Conservation (phyloP, 2,797 vertebrate species). For the Danio choprae region DNA sequence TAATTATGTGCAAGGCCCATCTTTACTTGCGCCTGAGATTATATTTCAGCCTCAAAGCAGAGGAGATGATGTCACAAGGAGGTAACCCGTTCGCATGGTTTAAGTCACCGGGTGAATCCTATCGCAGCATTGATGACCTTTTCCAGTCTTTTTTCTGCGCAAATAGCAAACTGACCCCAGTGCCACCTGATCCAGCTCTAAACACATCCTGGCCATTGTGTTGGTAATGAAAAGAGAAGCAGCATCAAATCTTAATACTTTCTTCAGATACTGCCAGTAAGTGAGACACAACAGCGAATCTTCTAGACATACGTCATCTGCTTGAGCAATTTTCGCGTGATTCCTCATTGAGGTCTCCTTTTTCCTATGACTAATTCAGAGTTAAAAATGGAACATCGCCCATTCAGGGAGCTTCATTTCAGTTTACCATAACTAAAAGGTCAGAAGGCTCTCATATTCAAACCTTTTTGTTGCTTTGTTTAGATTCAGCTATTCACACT, state of each 20-base stretch:
- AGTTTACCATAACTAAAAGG: conserved; percentile 22
- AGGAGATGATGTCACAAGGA: conserved; percentile 55
- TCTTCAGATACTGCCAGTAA: conserved; percentile 43
- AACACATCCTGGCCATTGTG: conserved; percentile 49
- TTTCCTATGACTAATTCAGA: conserved; percentile 31
- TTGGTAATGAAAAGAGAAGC: conserved; percentile 34
- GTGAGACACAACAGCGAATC: conserved; percentile 27
- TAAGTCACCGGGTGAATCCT: conserved; percentile 44
- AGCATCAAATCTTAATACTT: conserved; percentile 32
- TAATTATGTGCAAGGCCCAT: conserved; percentile 41
- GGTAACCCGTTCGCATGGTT: conserved; percentile 33
- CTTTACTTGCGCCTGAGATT: conserved; percentile 44
- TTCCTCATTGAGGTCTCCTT: conserved; percentile 17
- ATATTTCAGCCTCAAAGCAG: conserved; percentile 51
- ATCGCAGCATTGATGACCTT: conserved; percentile 36
- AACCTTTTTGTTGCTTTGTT: conserved; percentile 31
- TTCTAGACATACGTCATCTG: conserved; percentile 41
- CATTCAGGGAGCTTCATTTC: conserved; percentile 34
- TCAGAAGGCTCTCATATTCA: conserved; percentile 33
- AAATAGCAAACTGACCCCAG: conserved; percentile 37
- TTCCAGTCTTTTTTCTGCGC: conserved; percentile 30
- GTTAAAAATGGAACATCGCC: conserved; percentile 37
- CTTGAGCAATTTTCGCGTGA: conserved; percentile 22
- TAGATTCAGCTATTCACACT: conserved; percentile 12
- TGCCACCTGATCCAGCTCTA: conserved; percentile 46